Evolutionary conservation across 1,140 invertebrate species (phyloP).

Genomic region (Orchestia grillus): DNA sequence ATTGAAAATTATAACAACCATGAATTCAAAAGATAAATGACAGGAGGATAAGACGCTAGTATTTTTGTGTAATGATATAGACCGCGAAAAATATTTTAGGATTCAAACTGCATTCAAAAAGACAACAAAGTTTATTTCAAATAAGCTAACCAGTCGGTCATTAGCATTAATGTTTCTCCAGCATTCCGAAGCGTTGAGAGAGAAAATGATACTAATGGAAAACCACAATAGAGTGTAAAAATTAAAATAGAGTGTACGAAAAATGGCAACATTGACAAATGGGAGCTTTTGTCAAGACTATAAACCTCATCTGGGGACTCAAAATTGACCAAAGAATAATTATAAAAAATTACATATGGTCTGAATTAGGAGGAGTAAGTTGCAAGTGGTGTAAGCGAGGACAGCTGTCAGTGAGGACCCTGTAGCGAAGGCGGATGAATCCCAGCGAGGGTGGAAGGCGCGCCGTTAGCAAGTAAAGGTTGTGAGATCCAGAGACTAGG

Average conservation of each 20-base stretch:
- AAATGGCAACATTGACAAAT: neutral
- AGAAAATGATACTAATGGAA: neutral
- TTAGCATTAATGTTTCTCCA: neutral
- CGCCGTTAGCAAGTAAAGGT: slow-evolving; percentile 25
- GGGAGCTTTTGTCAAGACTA: neutral
- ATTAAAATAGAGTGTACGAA: neutral
- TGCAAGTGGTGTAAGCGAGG: neutral
- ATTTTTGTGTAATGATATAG: neutral
- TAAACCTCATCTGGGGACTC: neutral
- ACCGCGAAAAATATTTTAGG: neutral
- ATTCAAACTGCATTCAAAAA: neutral
- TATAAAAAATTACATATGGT: neutral
- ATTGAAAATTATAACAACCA: neutral
- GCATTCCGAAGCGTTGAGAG: neutral
- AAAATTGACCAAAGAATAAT: neutral
- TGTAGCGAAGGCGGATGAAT: neutral
- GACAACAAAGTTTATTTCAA: neutral
- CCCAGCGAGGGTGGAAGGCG: slow-evolving; percentile 9
- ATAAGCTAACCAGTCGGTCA: neutral
- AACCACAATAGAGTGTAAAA: neutral
- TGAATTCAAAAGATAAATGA: neutral
- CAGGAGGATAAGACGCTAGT: neutral
- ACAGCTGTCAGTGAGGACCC: neutral
- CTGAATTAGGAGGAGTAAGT: neutral
- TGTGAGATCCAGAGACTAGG: slow-evolving; percentile 6